Evolutionary conservation across 2,113 vertebrate species (phyloP).

Genomic region (Cygnus buccinator): DNA sequence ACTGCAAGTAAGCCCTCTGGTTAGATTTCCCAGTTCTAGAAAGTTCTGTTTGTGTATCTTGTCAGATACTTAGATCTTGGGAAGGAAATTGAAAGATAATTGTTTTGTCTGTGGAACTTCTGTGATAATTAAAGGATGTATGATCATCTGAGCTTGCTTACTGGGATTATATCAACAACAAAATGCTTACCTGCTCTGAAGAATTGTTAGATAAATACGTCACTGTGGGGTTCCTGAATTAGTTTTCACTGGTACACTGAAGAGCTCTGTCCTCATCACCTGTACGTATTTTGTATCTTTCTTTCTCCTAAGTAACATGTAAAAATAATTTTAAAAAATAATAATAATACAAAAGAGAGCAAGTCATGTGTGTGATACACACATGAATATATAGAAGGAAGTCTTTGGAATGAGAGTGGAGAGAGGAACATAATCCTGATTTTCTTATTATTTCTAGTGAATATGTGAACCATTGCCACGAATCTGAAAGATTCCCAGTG

Average conservation of each 20-base stretch:
- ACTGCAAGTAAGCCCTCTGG: not conserved
- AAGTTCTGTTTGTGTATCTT: not conserved
- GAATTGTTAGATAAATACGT: not conserved
- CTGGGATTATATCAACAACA: not conserved
- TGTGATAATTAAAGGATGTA: not conserved
- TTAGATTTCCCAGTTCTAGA: not conserved
- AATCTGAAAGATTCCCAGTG: not conserved
- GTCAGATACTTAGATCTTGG: not conserved
- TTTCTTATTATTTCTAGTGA: not conserved
- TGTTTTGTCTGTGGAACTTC: not conserved
- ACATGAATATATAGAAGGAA: not conserved
- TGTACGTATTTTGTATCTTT: not conserved
- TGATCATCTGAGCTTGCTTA: not conserved
- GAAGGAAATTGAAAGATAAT: conserved; percentile 1
- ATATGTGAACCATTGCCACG: not conserved
- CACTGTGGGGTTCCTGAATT: not conserved
- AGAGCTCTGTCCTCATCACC: not conserved
- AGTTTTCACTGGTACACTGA: not conserved
- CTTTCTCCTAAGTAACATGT: not conserved
- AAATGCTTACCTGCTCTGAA: not conserved
- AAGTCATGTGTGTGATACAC: not conserved
- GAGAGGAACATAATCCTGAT: not conserved
- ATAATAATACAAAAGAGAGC: not conserved
- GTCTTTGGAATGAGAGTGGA: not conserved
- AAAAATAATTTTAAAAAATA: not conserved